Conservation (phyloP, 2,888 invertebrate species). For the Thymelicus lineola region DNA sequence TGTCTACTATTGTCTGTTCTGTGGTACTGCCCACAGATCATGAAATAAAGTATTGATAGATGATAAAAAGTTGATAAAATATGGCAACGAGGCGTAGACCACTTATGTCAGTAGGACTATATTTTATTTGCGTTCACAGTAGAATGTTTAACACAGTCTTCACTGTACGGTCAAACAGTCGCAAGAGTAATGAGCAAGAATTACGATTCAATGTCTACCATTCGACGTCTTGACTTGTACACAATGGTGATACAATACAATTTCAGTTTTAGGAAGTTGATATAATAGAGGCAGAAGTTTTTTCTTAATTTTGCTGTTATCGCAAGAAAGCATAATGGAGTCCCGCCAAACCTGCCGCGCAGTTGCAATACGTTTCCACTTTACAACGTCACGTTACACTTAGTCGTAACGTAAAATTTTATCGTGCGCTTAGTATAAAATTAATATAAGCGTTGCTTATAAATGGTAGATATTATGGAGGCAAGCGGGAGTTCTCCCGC, state of each 20-base stretch:
- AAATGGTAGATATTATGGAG: conserved; percentile 22
- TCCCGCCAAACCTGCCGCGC: conserved; percentile 18
- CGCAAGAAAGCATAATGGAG: conserved; percentile 24
- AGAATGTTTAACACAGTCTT: no score
- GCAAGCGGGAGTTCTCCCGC: background rate
- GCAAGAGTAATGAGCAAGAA: no score
- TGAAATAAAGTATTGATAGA: no score
- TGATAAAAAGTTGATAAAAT: no score
- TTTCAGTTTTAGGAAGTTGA: background rate
- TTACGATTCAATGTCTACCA: no score
- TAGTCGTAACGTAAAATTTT: conserved; percentile 32
- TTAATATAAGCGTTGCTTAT: conserved; percentile 30
- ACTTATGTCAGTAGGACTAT: no score
- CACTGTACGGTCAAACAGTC: no score
- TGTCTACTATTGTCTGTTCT: no score
- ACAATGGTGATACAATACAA: background rate
- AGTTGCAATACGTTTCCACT: conserved; percentile 19
- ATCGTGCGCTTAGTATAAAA: conserved; percentile 32
- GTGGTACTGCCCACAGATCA: no score
- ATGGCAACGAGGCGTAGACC: no score
- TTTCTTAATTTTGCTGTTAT: conserved; percentile 34
- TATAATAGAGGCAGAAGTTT: conserved; percentile 10
- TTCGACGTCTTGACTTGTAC: no score
- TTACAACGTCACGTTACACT: conserved; percentile 33
- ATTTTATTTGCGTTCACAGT: no score